phyloP scores from a whole-genome alignment of 2,888 invertebrate genomes.

The Clistopyga incitator region DNA sequence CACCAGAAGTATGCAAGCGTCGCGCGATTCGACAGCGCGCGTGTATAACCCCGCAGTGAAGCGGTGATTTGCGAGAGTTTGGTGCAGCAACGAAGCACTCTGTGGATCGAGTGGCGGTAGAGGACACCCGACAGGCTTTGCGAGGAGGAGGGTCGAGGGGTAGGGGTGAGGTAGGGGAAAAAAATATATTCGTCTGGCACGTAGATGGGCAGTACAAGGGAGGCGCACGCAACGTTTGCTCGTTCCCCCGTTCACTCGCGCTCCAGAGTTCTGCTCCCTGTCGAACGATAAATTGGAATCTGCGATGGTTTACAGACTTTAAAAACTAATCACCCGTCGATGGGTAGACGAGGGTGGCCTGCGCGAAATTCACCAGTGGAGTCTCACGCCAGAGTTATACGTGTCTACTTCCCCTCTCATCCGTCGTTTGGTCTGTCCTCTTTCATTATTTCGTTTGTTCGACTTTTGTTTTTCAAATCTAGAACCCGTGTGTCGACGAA shows the following conservation, averaged over 20 bases:
- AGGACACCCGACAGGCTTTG: slow-evolving; percentile 6
- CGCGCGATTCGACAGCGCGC: slow-evolving; percentile 40
- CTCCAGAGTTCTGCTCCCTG: slow-evolving; percentile 44
- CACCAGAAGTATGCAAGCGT: slow-evolving; percentile 49
- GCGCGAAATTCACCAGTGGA: slow-evolving; percentile 11
- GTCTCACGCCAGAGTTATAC: background rate
- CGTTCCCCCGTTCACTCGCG: slow-evolving; percentile 34
- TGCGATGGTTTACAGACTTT: slow-evolving; percentile 61
- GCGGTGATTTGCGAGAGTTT: slow-evolving; percentile 64
- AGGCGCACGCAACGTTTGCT: slow-evolving; percentile 41
- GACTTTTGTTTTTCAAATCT: background rate
- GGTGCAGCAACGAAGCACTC: slow-evolving; percentile 38
- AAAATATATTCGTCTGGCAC: slow-evolving; percentile 33
- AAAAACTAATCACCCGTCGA: slow-evolving; percentile 64
- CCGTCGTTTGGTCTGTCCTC: slow-evolving; percentile 21
- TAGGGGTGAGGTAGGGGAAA: background rate
- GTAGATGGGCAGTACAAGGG: background rate
- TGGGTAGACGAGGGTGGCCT: slow-evolving; percentile 13
- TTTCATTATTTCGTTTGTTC: slow-evolving; percentile 24
- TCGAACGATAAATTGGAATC: slow-evolving; percentile 64
- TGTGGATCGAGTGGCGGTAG: slow-evolving; percentile 22
- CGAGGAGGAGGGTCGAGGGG: background rate
- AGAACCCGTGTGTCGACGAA: background rate
- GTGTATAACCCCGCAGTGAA: slow-evolving; percentile 20
- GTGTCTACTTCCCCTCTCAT: background rate